Evolutionary conservation across 2,888 invertebrate genomes (phyloP), one percentile per base, ranked within the genome.

Genomic region (Callinectes sapidus): DNA sequence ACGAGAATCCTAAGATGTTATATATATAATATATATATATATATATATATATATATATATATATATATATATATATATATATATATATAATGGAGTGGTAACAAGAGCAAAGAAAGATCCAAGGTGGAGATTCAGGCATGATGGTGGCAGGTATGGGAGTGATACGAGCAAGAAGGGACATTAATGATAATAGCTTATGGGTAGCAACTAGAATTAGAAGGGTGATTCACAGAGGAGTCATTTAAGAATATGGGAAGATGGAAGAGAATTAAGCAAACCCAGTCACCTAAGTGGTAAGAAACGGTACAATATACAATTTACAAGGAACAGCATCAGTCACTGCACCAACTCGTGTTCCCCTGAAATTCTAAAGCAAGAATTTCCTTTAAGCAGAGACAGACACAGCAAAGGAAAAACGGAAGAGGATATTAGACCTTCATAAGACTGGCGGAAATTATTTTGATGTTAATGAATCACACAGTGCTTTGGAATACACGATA

Each of bases 281-380:
- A 81, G 35, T 35, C 13, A 10, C 6, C 71, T 23, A 23, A 16
- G 35, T 35, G 16, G 0, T 81, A n/a, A 81, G 81, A 35, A 81
- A 81, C 81, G 32, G 35, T 35, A 32, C 8, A 32, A 14, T 35
- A 81, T 35, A 5, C 35, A 32, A 32, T 32, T 71, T 35, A 32
- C 35, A 35, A 32, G 18, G 14, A 81, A 81, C 81, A 81, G 71
- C n/a, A 77, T 35, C 81, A 81, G 35, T 81, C 81, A 81, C 81
- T n/a, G 10, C 71, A 81, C 13, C 81, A 16, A 81, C 81, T 81
- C 81, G 18, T 35, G 35, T 81, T 81, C 32, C 81, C 5, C 35
- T 81, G 81, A 81, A 81, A 81, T 32, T 16, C 32, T 13, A 16
- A 16, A 35, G 35, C 35, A 28, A 71, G 71, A 35, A 81, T 81